phyloP scores from a whole-genome alignment of 1,140 invertebrate species.

The Chrysopa pallens region DNA sequence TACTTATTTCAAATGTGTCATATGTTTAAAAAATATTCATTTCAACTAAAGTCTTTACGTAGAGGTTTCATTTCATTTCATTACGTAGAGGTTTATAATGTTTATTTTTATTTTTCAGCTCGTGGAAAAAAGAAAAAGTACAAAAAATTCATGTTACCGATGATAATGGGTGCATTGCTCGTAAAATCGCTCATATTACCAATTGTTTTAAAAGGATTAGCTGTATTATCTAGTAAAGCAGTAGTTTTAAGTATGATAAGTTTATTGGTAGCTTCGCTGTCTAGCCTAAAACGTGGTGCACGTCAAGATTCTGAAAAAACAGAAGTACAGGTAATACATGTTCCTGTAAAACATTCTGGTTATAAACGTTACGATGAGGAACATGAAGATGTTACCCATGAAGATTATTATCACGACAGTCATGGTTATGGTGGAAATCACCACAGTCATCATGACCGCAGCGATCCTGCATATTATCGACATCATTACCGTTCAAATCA shows the following conservation, averaged over 20 bases:
- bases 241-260: slow-evolving; percentile 36
- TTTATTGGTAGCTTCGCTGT: slow-evolving; percentile 15
- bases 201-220: slow-evolving; percentile 38
- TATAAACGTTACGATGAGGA: neutral
- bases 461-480: too few relatives aligned
- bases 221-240: slow-evolving; percentile 37
- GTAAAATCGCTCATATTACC: slow-evolving; percentile 42
- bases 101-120: slow-evolving; percentile 11
- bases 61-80: too few relatives aligned
- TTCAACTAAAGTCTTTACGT: too few relatives aligned
- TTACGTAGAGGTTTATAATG: too few relatives aligned
- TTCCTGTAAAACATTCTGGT: slow-evolving; percentile 5
- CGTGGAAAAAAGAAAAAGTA: slow-evolving; percentile 17
- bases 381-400: too few relatives aligned
- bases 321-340: slow-evolving; percentile 14
- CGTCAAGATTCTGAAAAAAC: neutral
- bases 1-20: too few relatives aligned
- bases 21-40: too few relatives aligned
- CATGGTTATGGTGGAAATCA: too few relatives aligned
- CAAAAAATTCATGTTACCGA: slow-evolving; percentile 30
- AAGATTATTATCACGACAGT: too few relatives aligned
- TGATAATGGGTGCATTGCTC: slow-evolving; percentile 36
- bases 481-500: too few relatives aligned
- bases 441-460: too few relatives aligned
- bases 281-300: neutral